Percentiles rank a stretch among this genome's conserved stretches.
Conservation (phyloP, 37 sponge, comb jelly and placozoan species). For the Aplysina aerophoba region DNA sequence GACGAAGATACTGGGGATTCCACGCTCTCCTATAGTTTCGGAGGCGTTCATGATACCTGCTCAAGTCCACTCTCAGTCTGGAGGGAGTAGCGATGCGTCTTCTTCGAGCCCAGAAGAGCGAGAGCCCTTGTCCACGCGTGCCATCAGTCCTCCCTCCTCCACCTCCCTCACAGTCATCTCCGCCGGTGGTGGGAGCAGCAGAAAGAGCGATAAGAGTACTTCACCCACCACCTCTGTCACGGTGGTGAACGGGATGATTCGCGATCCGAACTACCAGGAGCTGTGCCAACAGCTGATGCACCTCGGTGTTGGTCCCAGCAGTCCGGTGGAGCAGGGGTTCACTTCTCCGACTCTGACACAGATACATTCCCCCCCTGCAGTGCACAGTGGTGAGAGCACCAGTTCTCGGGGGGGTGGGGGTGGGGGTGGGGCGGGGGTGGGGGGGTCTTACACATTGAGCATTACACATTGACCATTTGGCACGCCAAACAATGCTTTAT, state of each 20-base stretch:
- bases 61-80: too few relatives aligned
- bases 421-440: too few relatives aligned
- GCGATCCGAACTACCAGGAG: conserved; percentile 16
- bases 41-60: neutral
- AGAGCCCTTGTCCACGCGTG: conserved; percentile 12
- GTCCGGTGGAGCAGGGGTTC: neutral
- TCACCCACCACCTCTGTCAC: too few relatives aligned
- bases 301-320: conserved; percentile 19
- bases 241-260: neutral
- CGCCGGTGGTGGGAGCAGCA: neutral
- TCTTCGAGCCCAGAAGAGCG: neutral
- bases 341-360: neutral
- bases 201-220: too few relatives aligned
- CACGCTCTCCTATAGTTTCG: conserved; percentile 24
- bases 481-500: too few relatives aligned
- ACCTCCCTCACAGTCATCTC: neutral
- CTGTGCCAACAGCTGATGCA: conserved; percentile 4
- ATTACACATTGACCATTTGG: too few relatives aligned
- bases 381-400: neutral
- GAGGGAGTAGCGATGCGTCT: neutral
- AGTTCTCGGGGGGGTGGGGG: too few relatives aligned
- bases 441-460: too few relatives aligned
- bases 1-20: conserved; percentile 22
- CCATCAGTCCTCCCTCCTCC: conserved; percentile 29
- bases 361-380: neutral